Evolutionary conservation across 2,113 vertebrate genomes (phyloP).

Genomic region (Mesoclemmys tuberculata): DNA sequence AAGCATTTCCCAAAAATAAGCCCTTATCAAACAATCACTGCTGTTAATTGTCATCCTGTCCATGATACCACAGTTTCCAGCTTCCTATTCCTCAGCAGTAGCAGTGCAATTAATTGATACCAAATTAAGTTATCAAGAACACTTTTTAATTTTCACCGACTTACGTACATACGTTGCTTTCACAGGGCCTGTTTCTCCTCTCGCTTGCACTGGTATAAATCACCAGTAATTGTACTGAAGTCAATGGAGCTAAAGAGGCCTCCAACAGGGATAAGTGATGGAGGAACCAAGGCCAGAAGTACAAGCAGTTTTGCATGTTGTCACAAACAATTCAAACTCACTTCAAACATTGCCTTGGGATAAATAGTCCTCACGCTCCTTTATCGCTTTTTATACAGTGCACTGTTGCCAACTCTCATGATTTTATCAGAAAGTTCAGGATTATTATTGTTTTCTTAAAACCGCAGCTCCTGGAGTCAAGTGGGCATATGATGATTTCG

Average conservation of each 20-base stretch:
- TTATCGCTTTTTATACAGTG: neutral
- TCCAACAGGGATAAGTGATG: neutral
- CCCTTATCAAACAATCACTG: neutral
- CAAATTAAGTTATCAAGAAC: neutral
- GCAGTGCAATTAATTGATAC: neutral
- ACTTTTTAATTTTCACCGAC: neutral
- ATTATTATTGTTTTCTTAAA: no score
- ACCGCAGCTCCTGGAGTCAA: no score
- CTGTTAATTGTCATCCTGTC: neutral
- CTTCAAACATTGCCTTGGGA: neutral
- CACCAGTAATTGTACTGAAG: neutral
- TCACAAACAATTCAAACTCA: neutral
- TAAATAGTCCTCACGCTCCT: neutral
- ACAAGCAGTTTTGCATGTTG: neutral
- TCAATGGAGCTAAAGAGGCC: neutral
- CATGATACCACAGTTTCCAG: neutral
- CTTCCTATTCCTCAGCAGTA: neutral
- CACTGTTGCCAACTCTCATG: neutral
- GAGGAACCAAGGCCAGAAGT: neutral
- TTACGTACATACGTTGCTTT: neutral
- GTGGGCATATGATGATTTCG: no score
- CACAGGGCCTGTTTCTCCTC: neutral
- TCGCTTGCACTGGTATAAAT: neutral
- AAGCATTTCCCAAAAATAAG: neutral
- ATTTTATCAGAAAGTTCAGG: no score